phyloP scores from a whole-genome alignment of 2,113 vertebrate species.

The Proteles cristata region DNA sequence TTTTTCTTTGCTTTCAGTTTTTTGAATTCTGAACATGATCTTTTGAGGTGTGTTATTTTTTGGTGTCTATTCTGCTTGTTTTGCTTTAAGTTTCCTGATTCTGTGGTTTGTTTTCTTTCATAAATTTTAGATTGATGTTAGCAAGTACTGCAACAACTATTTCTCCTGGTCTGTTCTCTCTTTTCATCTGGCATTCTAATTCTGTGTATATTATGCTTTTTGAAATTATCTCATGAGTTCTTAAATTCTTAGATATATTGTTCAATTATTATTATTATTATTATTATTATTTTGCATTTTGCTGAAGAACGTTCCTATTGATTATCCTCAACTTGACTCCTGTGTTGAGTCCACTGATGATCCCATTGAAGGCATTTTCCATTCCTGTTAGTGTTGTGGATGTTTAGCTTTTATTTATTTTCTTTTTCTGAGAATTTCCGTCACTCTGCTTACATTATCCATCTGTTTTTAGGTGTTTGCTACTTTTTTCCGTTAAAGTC shows the following conservation, averaged over 20 bases:
- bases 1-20: background rate
- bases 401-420: background rate
- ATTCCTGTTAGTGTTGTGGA: background rate
- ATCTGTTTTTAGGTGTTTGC: background rate
- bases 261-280: background rate
- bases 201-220: background rate
- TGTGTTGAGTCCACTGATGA: background rate
- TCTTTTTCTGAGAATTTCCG: background rate
- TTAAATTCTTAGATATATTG: background rate
- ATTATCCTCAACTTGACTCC: background rate
- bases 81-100: background rate
- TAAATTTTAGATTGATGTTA: slow-evolving; percentile 1
- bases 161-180: background rate
- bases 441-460: background rate
- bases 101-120: background rate
- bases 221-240: background rate
- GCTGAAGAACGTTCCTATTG: background rate
- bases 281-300: background rate
- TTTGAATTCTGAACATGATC: background rate
- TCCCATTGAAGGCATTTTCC: background rate
- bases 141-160: background rate
- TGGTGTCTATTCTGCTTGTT: background rate
- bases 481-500: background rate
- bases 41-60: background rate
- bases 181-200: background rate